Percentiles rank a stretch among this genome's conserved stretches.
Evolutionary conservation across 2,888 invertebrate genomes (phyloP).

Genomic region (Odontomyia ornata): DNA sequence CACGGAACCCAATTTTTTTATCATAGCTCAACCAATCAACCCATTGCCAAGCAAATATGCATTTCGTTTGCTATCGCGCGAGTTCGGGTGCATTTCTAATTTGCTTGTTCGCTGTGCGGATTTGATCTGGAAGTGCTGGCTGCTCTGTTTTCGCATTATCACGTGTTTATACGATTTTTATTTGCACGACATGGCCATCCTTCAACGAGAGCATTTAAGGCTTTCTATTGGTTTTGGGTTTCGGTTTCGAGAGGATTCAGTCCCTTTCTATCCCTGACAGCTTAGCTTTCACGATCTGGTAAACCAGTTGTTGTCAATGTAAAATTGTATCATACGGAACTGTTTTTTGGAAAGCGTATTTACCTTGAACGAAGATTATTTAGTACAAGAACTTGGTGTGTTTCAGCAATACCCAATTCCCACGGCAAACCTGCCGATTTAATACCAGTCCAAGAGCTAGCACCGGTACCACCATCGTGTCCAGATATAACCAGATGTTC

Average conservation of each 20-base stretch:
- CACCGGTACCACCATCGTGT: slow-evolving; percentile 99
- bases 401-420: slow-evolving; percentile 98
- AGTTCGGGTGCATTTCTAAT: slow-evolving; percentile 31
- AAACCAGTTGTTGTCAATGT: slow-evolving; percentile 63
- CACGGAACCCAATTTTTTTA: slow-evolving; percentile 12
- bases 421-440: slow-evolving; percentile 98
- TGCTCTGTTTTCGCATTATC: slow-evolving; percentile 30
- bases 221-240: slow-evolving; percentile 1
- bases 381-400: slow-evolving; percentile 94
- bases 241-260: background rate
- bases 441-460: slow-evolving; percentile 99
- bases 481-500: slow-evolving; percentile 99
- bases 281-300: slow-evolving; percentile 59
- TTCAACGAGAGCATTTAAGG: slow-evolving; percentile 24
- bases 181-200: slow-evolving; percentile 30
- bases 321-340: slow-evolving; percentile 50
- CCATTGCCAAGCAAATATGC: slow-evolving; percentile 16
- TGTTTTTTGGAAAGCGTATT: slow-evolving; percentile 56
- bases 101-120: slow-evolving; percentile 42
- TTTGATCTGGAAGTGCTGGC: slow-evolving; percentile 38
- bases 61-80: background rate
- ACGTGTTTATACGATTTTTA: background rate
- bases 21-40: slow-evolving; percentile 32
- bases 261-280: slow-evolving; percentile 40
- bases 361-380: slow-evolving; percentile 86